Base-by-base conservation (phyloP, 2,888 invertebrate species). In the Deilephila elpenor region DNA sequence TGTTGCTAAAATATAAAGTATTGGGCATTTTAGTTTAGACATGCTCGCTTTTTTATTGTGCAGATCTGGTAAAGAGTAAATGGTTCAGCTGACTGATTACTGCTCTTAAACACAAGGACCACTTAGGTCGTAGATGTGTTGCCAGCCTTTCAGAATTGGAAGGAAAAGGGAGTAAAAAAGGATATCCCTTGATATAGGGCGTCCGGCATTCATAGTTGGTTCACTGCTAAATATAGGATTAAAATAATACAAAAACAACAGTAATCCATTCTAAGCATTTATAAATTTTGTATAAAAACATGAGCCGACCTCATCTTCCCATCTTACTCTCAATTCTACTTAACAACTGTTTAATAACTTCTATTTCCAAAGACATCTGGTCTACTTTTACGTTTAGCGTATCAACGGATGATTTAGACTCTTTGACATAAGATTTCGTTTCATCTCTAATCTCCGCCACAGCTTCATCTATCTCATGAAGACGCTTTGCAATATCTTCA, bases 321-420 rank as follows among this genome's bases (percentile, higher is more conserved):
- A 93, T 71, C 76, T 91, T 94, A 78, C 84, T 91, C 74, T 94
- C 93, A 75, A 94, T 79, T 76, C 89, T 89, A 60, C 79, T 79
- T 74, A 94, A 86, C 75, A 91, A 86, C 59, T 85, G 83, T 74
- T 93, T 93, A 11, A 93, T 89, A 25, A 76, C 79, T 75, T 90
- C 88, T 59, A 94, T 85, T 78, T 94, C 94, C 59, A 88, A 60
- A 2, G 91, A 85, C 78, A 94, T 86, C 79, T 91, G 89, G 75
- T 94, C 92, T 72, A 94, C 84, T 81, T 93, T 94, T 0, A 88
- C 85, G 80, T 91, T 90, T 5, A 94, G 77, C 6, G 82, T 80
- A 19, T 91, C 89, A 44, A 93, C 77, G 2, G 88, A 86, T 11
- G 80, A 77, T 70, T 85, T 89, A 0, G 88, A 81, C 62, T 89